A percentile compares a stretch with the other conserved stretches of the same genome.
Conservation (phyloP, 1,140 invertebrate species). For the Solenopsis invicta region DNA sequence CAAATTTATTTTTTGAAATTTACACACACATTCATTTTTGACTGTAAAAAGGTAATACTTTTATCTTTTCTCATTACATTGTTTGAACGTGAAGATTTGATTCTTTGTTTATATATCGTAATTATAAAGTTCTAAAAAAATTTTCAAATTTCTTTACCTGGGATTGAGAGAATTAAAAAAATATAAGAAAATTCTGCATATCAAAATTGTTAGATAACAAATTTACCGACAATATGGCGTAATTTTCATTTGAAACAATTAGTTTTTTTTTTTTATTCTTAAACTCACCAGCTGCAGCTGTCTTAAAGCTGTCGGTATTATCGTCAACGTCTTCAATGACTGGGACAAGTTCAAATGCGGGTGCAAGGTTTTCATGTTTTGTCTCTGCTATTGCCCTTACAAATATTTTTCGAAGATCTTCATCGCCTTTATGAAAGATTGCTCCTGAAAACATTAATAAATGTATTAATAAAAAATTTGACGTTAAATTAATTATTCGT, state of each 20-base stretch:
- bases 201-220: conserved; percentile 7
- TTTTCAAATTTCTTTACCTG: not conserved
- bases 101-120: not conserved
- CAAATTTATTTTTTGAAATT: not conserved
- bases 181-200: not conserved
- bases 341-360: conserved; percentile 76
- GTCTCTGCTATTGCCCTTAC: conserved; percentile 74
- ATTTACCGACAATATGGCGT: not conserved
- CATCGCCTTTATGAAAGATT: conserved; percentile 81
- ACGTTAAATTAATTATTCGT: not conserved
- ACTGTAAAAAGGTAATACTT: not conserved
- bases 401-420: conserved; percentile 77
- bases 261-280: not conserved
- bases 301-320: conserved; percentile 82
- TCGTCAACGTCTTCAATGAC: conserved; percentile 74
- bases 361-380: conserved; percentile 76
- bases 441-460: conserved; percentile 71
- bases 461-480: not conserved
- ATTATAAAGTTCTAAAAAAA: not conserved
- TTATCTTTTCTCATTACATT: not conserved
- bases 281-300: conserved; percentile 76
- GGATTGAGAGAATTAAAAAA: not conserved
- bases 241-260: not conserved
- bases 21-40: not conserved
- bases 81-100: too few species aligned